phyloP scores from a whole-genome alignment of 2,888 invertebrate genomes.

The Odontocolon sp. region DNA sequence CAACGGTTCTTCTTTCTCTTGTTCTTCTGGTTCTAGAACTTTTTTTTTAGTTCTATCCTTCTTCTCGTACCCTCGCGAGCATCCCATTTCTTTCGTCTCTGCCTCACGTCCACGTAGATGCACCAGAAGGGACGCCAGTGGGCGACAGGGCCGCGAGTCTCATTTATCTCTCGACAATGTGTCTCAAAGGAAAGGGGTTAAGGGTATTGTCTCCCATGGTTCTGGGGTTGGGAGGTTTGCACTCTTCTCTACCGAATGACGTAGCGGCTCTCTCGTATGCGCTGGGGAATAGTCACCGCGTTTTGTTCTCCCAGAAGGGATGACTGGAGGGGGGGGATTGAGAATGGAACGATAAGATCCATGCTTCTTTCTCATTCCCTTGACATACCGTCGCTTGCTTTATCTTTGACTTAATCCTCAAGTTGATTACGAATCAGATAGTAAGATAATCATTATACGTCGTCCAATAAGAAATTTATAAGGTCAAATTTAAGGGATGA shows the following conservation, averaged over 20 bases:
- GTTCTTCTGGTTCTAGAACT: neutral
- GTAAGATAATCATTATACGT: too few relatives aligned
- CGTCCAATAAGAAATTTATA: too few relatives aligned
- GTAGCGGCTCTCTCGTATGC: slow-evolving; percentile 25
- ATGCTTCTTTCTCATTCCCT: slow-evolving; percentile 3
- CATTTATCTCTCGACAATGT: slow-evolving; percentile 49
- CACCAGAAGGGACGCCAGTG: neutral
- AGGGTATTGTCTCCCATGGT: slow-evolving; percentile 51
- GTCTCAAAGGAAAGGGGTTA: slow-evolving; percentile 56
- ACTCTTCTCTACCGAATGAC: slow-evolving; percentile 40
- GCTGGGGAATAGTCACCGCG: neutral
- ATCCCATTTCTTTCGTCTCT: slow-evolving; percentile 14
- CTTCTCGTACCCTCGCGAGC: neutral
- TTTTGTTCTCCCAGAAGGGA: slow-evolving; percentile 31
- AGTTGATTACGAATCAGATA: slow-evolving; percentile 19
- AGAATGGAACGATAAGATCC: slow-evolving; percentile 28
- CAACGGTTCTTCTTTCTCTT: neutral
- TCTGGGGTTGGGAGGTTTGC: slow-evolving; percentile 3
- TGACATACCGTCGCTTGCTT: slow-evolving; percentile 1
- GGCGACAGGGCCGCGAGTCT: slow-evolving; percentile 14
- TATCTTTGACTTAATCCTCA: slow-evolving; percentile 25
- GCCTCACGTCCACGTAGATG: slow-evolving; percentile 23
- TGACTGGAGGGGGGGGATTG: neutral
- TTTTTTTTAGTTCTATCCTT: neutral
- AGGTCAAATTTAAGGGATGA: too few relatives aligned